Evolutionary conservation across 35 echinoderm and acorn worm species (phyloP), one percentile per base, ranked within the genome.

Genomic region (Lytechinus variegatus): DNA sequence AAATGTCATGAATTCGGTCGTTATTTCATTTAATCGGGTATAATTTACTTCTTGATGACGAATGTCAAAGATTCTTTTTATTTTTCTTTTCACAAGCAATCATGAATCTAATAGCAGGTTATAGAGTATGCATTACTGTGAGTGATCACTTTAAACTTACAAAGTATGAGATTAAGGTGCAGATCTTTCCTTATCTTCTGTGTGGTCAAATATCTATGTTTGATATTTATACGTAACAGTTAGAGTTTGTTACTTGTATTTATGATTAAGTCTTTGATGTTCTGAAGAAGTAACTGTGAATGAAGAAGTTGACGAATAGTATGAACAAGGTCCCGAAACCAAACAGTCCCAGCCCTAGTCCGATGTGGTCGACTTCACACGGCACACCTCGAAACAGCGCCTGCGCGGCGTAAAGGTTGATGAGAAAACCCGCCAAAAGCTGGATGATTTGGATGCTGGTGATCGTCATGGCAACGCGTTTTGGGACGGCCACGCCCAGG

Each of bases 381-480:
- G 28, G 27, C 7, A 86, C 95, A 9, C 95, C 97, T 5, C 56
- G 61, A 52, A 55, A 94, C 7, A 94, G 56, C 58, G 95, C 86
- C 87, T 89, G 28, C 10, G 86, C 92, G 27, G 91, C 97, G 56
- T 97, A 96, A 61, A 95, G 24, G 28, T 94, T 87, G 4, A 97
- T 54, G 44, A 95, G 86, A 9, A 86, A 86, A 7, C 97, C 97
- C 11, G 95, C 86, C 3, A 97, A n/a, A 93, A 97, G 96, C 86
- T 97, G 97, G 27, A 93, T 86, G 52, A 97, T 95, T 61, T 97
- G 97, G 52, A 96, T 52, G 28, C 89, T 87, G 28, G 97, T 97
- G 16, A 97, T 96, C 21, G 90, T 60, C 94, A 97, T 97, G 27
- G 97, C 95, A 19, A 96, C 91, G 54, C 54, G 56, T 61, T 95